These are phyloP conservation scores for Alethe castanea DNA, from an alignment of 2,113 vertebrate species.

Conservation along the genomic window DNA sequence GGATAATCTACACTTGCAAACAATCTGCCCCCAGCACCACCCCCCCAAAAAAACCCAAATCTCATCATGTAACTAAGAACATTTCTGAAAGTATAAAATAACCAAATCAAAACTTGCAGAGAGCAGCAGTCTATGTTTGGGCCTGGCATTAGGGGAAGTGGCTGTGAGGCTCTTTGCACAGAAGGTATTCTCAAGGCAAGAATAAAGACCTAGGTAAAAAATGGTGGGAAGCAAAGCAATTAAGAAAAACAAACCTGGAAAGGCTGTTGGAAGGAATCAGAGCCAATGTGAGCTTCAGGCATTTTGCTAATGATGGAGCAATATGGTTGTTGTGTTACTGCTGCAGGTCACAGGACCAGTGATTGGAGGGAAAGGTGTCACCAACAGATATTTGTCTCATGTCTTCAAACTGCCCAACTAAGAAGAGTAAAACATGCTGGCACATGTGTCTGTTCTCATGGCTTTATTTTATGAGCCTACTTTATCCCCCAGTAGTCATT, in stretches of 20 bases:
- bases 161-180: background rate
- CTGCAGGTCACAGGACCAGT: background rate
- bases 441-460: fast-evolving
- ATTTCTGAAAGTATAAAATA: background rate
- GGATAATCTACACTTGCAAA: background rate
- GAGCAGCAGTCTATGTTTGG: background rate
- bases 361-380: background rate
- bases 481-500: background rate
- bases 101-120: background rate
- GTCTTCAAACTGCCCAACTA: background rate
- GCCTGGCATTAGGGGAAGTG: background rate
- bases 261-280: background rate
- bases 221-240: background rate
- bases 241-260: background rate
- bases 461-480: background rate
- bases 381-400: background rate
- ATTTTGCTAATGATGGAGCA: background rate
- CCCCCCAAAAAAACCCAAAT: no score
- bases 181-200: background rate
- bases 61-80: background rate
- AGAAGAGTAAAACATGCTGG: background rate
- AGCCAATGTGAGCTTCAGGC: background rate
- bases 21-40: fast-evolving
- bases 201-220: background rate
- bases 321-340: background rate